These are phyloP conservation scores for Serripes groenlandicus DNA, from an alignment of 2,888 invertebrate genomes.

Conservation along the genomic window DNA sequence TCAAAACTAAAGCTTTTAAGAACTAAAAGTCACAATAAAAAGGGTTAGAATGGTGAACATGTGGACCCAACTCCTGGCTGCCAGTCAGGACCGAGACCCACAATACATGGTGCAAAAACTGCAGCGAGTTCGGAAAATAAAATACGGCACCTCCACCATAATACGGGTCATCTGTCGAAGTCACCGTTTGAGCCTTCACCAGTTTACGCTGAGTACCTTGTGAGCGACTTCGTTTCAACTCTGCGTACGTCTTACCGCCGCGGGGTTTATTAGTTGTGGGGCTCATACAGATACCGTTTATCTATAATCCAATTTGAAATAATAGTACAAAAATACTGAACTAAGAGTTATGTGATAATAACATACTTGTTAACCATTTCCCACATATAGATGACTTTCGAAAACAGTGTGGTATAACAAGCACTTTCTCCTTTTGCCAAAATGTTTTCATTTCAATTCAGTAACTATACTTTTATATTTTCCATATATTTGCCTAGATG, in stretches of 20 bases:
- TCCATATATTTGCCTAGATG: no score
- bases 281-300: slow-evolving; percentile 92
- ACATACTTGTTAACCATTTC: no score
- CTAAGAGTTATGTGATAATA: slow-evolving; percentile 10
- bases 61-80: background rate
- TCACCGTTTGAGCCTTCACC: slow-evolving; percentile 84
- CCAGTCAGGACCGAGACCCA: background rate
- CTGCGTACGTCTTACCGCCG: slow-evolving; percentile 86
- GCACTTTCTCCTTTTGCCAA: no score
- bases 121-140: background rate
- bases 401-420: no score
- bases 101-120: background rate
- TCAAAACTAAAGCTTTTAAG: no score
- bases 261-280: slow-evolving; percentile 87
- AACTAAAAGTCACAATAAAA: no score
- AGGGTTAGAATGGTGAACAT: no score
- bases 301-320: slow-evolving; percentile 87
- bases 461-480: no score
- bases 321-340: slow-evolving; percentile 26
- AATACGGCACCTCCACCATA: slow-evolving; percentile 79
- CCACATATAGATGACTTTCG: no score
- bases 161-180: slow-evolving; percentile 84
- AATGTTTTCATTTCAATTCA: no score
- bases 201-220: slow-evolving; percentile 92
- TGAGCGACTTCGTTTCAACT: slow-evolving; percentile 95